These are phyloP conservation scores for Tetropium fuscum DNA, from an alignment of 2,888 invertebrate species.

Conservation along the genomic window DNA sequence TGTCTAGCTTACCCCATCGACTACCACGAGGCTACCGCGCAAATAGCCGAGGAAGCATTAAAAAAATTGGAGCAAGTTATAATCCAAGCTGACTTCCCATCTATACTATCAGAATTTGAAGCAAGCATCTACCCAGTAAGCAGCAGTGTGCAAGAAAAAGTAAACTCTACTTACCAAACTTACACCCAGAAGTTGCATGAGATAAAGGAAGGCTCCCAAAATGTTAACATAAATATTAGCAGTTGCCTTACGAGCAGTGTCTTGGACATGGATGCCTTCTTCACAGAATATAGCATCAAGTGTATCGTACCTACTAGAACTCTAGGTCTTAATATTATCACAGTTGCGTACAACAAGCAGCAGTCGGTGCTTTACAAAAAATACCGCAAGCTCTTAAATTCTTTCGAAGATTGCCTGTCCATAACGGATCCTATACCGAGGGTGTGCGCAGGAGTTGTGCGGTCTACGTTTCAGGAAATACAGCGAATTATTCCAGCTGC, in stretches of 20 bases:
- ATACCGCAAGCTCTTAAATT: neutral
- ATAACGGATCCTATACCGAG: neutral
- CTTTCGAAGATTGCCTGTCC: neutral
- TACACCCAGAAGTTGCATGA: neutral
- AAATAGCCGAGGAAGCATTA: neutral
- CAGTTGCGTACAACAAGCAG: constrained; percentile 5
- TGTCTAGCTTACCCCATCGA: constrained; percentile 4
- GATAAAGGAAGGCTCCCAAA: neutral
- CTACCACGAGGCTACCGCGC: neutral
- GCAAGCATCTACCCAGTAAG: neutral
- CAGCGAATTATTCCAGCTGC: neutral
- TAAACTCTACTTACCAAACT: neutral
- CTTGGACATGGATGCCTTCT: neutral
- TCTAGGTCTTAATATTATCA: neutral
- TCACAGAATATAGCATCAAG: neutral
- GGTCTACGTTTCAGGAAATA: neutral
- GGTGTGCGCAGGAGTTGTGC: constrained; percentile 2
- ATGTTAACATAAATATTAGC: neutral
- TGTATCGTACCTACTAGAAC: neutral
- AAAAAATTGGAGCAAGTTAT: neutral
- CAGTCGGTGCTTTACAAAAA: neutral
- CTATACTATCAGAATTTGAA: constrained; percentile 1
- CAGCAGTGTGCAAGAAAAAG: neutral
- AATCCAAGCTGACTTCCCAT: neutral
- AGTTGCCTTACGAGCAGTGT: neutral